Base-by-base conservation (phyloP, 2,797 vertebrate genomes). In the Sternarchorhynchus goeldii region DNA sequence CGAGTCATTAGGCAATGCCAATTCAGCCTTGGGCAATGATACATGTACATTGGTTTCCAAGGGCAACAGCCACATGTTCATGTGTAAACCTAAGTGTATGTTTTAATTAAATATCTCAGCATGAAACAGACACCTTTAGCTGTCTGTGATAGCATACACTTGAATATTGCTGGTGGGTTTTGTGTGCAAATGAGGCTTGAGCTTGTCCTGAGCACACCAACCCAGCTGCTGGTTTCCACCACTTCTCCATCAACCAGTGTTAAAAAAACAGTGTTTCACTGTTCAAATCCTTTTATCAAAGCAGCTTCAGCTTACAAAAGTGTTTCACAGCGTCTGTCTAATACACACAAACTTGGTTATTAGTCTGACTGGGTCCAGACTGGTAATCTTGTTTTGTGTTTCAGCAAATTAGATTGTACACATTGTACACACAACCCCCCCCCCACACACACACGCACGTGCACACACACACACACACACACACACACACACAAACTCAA, bases 31-130 rank as follows among this genome's bases (percentile, higher is more conserved):
- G 36, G 56, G 41, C 39, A 53, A 50, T 50, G 76, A 60, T 8
- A 62, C 32, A 73, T 73, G 41, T 50, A 50, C 45, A 50, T 12
- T 45, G 55, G 82, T 84, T 84, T 81, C 80, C 72, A 77, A 25
- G 73, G 78, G 82, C 69, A 81, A 82, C 82, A 21, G 53, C 50
- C 73, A 60, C 34, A 66, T 64, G 39, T 20, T 66, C 34, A 70
- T 83, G 75, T 69, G 41, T 29, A 74, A 63, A 81, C 90, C 86
- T 87, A 81, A 78, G 64, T 70, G 74, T 60, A 50, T 85, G 83
- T 88, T 79, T 87, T 89, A 92, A 91, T 90, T 86, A 90, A 83
- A 78, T 79, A 73, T 81, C 55, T 77, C 82, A 79, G 79, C 58
- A 36, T 82, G 82, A n/a, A 78, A 82, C 81, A 80, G 79, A 79